These are phyloP conservation scores for Pemphigus obesinymphae DNA, from an alignment of 1,140 invertebrate species.

Conservation along the genomic window DNA sequence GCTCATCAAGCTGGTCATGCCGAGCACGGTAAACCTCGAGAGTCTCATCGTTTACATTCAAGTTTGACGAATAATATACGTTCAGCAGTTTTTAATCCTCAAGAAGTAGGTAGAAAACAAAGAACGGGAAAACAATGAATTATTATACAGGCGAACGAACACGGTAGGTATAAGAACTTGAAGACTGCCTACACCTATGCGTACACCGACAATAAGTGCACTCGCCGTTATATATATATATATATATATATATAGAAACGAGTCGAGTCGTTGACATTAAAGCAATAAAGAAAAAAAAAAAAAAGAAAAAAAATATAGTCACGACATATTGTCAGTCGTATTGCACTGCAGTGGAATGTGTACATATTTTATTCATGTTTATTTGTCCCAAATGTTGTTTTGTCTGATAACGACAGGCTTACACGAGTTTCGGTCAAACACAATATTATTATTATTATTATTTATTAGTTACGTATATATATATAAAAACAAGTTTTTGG, in stretches of 20 bases:
- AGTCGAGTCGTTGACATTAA: neutral
- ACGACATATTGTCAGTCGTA: neutral
- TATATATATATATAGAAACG: neutral
- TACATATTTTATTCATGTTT: neutral
- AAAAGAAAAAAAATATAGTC: too few species aligned
- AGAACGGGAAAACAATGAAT: conserved; percentile 1
- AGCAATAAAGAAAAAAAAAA: too few species aligned
- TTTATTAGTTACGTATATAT: too few species aligned
- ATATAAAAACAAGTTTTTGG: too few species aligned
- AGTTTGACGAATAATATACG: conserved; percentile 5
- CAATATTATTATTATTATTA: too few species aligned
- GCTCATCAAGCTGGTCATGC: too few species aligned
- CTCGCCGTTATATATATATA: neutral
- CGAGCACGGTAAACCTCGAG: neutral
- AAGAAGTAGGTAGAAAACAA: neutral
- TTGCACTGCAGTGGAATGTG: neutral
- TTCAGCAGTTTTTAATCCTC: neutral
- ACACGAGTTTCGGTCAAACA: neutral
- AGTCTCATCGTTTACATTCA: neutral
- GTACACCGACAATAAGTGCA: conserved; percentile 18
- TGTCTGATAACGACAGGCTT: neutral
- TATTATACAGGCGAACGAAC: neutral
- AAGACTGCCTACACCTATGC: neutral
- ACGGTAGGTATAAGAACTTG: neutral
- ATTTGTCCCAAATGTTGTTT: neutral